Percentiles rank a stretch among this genome's conserved stretches.
phyloP scores from a whole-genome alignment of 2,113 vertebrate genomes.

The Girardinichthys multiradiatus region DNA sequence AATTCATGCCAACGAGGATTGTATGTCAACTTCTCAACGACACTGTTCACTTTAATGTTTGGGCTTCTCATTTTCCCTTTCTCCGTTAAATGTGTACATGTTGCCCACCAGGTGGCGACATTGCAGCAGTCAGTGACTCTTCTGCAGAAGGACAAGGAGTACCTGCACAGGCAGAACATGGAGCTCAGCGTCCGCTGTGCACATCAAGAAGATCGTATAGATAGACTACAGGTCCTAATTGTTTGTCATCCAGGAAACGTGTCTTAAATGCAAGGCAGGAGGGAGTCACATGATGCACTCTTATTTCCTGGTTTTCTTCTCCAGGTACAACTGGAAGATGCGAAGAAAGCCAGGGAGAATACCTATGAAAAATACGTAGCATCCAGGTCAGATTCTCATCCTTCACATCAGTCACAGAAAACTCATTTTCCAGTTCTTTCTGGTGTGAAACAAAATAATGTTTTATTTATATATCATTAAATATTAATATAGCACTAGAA shows the following conservation, averaged over 20 bases:
- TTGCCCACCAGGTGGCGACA: constrained; percentile 80
- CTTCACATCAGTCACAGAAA: constrained; percentile 10
- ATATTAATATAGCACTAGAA: background rate
- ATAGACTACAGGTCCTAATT: constrained; percentile 83
- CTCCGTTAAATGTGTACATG: background rate
- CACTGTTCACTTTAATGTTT: background rate
- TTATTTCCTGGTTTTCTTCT: constrained; percentile 13
- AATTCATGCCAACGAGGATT: too few species aligned
- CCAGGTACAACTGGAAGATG: constrained; percentile 89
- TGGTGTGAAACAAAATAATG: background rate
- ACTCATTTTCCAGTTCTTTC: background rate
- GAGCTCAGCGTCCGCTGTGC: constrained; percentile 93
- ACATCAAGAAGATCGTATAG: constrained; percentile 92
- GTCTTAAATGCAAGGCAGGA: background rate
- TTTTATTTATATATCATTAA: background rate
- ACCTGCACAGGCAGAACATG: constrained; percentile 92
- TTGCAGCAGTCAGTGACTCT: constrained; percentile 89
- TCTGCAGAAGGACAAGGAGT: constrained; percentile 97
- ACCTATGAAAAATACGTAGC: constrained; percentile 94
- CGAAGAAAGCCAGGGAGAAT: constrained; percentile 93
- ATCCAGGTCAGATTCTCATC: constrained; percentile 83
- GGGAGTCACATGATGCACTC: background rate
- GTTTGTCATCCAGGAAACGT: background rate
- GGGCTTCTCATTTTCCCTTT: background rate
- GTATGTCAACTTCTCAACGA: too few species aligned